Evolutionary conservation across 2,797 vertebrate species (phyloP), one percentile per base, ranked within the genome.

Genomic region (Acestrorhynchus altus): DNA sequence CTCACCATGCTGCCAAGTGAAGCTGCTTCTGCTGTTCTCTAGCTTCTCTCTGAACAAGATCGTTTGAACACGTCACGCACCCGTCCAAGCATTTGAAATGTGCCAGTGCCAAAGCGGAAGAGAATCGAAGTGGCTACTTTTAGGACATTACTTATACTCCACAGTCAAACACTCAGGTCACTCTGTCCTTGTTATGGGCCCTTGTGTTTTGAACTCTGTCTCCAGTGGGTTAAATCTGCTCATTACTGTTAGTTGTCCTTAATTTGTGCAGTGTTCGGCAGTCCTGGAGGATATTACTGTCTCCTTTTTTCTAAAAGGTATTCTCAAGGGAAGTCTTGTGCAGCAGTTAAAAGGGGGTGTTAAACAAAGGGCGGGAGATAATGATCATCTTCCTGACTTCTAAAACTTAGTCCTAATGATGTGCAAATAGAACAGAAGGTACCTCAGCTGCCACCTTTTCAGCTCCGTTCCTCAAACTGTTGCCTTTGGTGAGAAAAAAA

Each of bases 331-430:
- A 42, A 77, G 80, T 72, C 75, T 76, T 75, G 61, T 18, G n/a
- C 63, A 8, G 64, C 69, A 74, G 79, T 68, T n/a, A 70, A 64
- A 64, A 73, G 70, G 49, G 51, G 52, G 57, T 81, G 75, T 79
- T 81, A 80, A 81, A 75, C 64, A 75, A 67, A 79, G 81, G 81
- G 72, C 76, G 66, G n/a, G 51, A 72, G 65, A 66, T 83, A 83
- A 81, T 74, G 76, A 81, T 85, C 73, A 71, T 73, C 61, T 52
- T 68, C 77, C 73, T 39, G 64, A 68, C 52, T 51, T 59, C 76
- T 78, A 61, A 70, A 81, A 68, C 51, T 60, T 69, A 61, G n/a
- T 72, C 47, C 69, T 81, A 81, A 83, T 79, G 70, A 81, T 83
- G 51, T 83, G 78, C 61, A 79, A 85, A 79, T 77, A 72, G 61